Conservation (phyloP, 2,888 invertebrate genomes). For the Agrochola litura region DNA sequence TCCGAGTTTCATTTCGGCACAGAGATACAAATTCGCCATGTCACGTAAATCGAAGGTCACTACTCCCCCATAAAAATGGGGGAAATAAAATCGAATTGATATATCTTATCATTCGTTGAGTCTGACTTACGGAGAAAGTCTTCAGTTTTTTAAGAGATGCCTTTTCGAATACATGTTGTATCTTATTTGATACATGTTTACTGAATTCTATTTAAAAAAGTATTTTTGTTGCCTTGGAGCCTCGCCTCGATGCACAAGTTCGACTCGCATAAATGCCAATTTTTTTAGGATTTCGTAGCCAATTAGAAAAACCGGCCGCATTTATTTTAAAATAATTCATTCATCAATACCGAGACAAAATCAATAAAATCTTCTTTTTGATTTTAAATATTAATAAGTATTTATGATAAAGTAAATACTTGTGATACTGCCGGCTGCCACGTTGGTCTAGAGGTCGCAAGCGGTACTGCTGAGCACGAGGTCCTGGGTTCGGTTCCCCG, state of each 20-base stretch:
- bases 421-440: too few relatives aligned
- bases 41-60: conserved; percentile 41
- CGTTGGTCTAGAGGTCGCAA: too few relatives aligned
- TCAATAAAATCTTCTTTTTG: not conserved
- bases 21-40: conserved; percentile 18
- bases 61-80: conserved; percentile 41
- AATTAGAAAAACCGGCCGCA: not conserved
- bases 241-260: not conserved
- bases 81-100: conserved; percentile 54
- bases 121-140: conserved; percentile 39
- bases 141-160: conserved; percentile 32
- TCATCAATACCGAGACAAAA: not conserved
- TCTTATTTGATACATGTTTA: not conserved
- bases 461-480: too few relatives aligned
- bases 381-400: not conserved
- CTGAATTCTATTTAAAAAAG: not conserved
- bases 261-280: not conserved
- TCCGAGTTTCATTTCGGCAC: conserved; percentile 15
- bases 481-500: too few relatives aligned
- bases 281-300: not conserved
- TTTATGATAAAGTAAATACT: not conserved
- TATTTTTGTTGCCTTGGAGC: not conserved
- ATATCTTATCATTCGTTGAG: conserved; percentile 55
- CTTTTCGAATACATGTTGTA: conserved; percentile 1
- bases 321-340: not conserved